Evolutionary conservation across 2,888 invertebrate genomes (phyloP).

Genomic region (Amblyjoppa proteus): DNA sequence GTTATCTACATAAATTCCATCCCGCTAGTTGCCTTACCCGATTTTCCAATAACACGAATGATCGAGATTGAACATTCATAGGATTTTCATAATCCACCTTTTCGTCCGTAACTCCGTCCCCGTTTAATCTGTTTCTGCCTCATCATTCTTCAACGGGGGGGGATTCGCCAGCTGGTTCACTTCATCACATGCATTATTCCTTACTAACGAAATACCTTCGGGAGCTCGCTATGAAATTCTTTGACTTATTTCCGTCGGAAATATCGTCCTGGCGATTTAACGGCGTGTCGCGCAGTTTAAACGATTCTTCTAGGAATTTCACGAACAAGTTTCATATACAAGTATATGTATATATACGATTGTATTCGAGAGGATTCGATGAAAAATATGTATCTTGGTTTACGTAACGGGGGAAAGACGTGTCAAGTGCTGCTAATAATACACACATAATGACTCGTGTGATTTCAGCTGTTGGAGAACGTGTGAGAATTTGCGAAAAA

Average conservation of each 20-base stretch:
- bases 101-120: conserved; percentile 4
- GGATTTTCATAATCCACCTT: conserved; percentile 48
- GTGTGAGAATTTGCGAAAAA: conserved; percentile 21
- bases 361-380: neutral
- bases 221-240: conserved; percentile 1
- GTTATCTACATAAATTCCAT: conserved; percentile 34
- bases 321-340: neutral
- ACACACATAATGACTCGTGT: neutral
- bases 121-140: conserved; percentile 3
- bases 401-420: neutral
- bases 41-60: conserved; percentile 54
- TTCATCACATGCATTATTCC: conserved; percentile 33
- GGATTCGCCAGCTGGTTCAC: conserved; percentile 20
- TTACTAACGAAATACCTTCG: conserved; percentile 15
- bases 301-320: neutral
- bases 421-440: neutral
- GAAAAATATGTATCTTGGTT: neutral
- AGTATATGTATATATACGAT: neutral
- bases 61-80: conserved; percentile 51
- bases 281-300: neutral
- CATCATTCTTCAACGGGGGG: neutral
- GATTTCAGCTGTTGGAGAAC: neutral
- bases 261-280: conserved; percentile 12
- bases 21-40: conserved; percentile 18
- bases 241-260: conserved; percentile 19